Base-by-base conservation (phyloP, 2,888 invertebrate genomes). In the Hirtodrosophila alboralis region DNA sequence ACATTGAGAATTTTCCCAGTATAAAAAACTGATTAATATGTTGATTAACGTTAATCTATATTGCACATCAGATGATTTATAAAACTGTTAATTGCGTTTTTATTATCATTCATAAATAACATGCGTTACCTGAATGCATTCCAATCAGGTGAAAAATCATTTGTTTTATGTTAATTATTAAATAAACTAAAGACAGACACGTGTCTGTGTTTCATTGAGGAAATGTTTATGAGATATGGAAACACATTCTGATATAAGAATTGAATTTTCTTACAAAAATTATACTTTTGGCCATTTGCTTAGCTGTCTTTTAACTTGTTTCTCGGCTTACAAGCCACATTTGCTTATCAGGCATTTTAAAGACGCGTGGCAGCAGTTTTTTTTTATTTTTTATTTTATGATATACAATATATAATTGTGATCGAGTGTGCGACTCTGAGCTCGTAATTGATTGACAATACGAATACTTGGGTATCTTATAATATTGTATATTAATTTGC, bases 301-400 rank as follows among this genome's bases (percentile, higher is more conserved):
- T 47, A 43, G 52, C 40, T 52, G 41, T 51, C 45, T 36, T 23
- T 41, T 36, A 41, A 36, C 36, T 66, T 56, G 43, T 10, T 3
- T 2, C 21, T 43, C 62, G 59, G 60, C 54, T 71, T 64, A 54
- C 44, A 38, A 37, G 36, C 40, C 26, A 26, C 49, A n/a, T 62
- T 40, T 18, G 54, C 60, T 65, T 58, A 54, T 54, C 60, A 53
- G 40, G 18, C 14, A 23, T 0, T 28, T 44, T 6, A 47, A 31
- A 51, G 84, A 36, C 78, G 78, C 78, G 78, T 78, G 78, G 78
- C 85, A n/a, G 58, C 58, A 62, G 10, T 52, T n/a, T n/a, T 41
- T 51, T 38, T 33, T 18, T 18, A 18, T 21, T 16, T 14, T 4
- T 33, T n/a, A n/a, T n/a, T 27, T 36, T n/a, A 21, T 37, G 23